These are phyloP conservation scores for Tricholaema leucomelas DNA, from an alignment of 2,113 vertebrate genomes.

Conservation along the genomic window DNA sequence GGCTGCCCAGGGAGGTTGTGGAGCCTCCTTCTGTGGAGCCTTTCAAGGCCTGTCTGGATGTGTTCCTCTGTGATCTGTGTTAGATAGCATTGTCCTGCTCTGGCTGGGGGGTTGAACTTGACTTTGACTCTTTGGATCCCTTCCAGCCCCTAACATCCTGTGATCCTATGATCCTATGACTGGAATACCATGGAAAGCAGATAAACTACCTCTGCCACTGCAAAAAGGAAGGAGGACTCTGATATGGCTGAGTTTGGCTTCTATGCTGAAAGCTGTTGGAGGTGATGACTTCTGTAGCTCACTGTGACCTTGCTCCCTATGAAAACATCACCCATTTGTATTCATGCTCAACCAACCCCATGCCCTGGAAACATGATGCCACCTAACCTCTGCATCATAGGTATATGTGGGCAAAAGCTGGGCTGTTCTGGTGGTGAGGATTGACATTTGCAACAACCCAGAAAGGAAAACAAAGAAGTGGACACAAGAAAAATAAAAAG, in stretches of 20 bases:
- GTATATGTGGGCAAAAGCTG: not conserved
- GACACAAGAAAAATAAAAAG: not conserved
- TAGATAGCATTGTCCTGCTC: too few relatives aligned
- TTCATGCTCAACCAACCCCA: not conserved
- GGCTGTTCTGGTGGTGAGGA: not conserved
- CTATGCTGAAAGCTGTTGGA: conserved; percentile 35
- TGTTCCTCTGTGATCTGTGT: too few relatives aligned
- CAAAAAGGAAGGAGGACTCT: not conserved
- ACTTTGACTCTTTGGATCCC: too few relatives aligned
- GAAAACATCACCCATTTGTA: not conserved
- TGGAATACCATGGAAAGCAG: not conserved
- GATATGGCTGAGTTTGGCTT: not conserved
- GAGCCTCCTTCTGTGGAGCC: too few relatives aligned
- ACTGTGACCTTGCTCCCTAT: conserved; percentile 25
- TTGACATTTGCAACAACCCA: not conserved
- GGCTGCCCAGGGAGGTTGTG: too few relatives aligned
- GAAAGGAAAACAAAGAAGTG: not conserved
- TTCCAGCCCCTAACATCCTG: too few relatives aligned
- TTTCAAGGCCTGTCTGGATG: too few relatives aligned
- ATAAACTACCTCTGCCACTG: not conserved
- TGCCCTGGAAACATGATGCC: conserved; percentile 2
- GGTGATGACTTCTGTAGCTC: not conserved
- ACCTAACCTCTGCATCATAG: not conserved
- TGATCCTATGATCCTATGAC: not conserved
- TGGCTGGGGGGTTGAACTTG: too few relatives aligned